phyloP scores from a whole-genome alignment of 2,888 invertebrate genomes.

The Hemaris fuciformis region DNA sequence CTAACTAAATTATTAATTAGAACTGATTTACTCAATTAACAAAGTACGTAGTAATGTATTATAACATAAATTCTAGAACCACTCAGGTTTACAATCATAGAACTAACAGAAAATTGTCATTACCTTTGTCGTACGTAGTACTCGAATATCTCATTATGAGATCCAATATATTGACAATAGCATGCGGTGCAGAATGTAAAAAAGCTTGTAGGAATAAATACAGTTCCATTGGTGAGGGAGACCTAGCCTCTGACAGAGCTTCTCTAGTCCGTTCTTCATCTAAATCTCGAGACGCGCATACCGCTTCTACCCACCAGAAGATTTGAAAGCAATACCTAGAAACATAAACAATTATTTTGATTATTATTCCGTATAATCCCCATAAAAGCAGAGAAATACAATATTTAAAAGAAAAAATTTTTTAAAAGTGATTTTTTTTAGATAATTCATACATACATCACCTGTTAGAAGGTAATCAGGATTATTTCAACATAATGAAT shows the following conservation, averaged over 20 bases:
- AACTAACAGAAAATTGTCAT: not conserved
- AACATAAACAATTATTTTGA: no score
- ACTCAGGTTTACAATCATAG: not conserved
- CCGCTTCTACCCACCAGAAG: constrained; percentile 89
- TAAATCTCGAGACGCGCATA: constrained; percentile 73
- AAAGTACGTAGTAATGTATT: no score
- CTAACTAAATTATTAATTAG: no score
- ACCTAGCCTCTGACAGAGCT: constrained; percentile 81
- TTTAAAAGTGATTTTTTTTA: no score
- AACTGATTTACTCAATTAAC: no score
- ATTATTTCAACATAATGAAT: no score
- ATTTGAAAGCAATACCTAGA: constrained; percentile 86
- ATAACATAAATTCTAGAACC: no score
- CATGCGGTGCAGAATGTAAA: constrained; percentile 88
- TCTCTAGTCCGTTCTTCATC: constrained; percentile 83
- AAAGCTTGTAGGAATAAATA: constrained; percentile 90
- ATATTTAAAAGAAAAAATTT: no score
- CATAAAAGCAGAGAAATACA: no score
- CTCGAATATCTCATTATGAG: constrained; percentile 82
- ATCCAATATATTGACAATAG: constrained; percentile 79
- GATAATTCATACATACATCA: no score
- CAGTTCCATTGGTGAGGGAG: constrained; percentile 86
- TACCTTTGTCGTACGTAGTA: constrained; percentile 85
- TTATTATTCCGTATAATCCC: no score
- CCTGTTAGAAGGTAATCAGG: no score